Base-by-base conservation (phyloP, 30 jellyfish, hydroid and myxozoan species). In the Aurelia coerulea region DNA sequence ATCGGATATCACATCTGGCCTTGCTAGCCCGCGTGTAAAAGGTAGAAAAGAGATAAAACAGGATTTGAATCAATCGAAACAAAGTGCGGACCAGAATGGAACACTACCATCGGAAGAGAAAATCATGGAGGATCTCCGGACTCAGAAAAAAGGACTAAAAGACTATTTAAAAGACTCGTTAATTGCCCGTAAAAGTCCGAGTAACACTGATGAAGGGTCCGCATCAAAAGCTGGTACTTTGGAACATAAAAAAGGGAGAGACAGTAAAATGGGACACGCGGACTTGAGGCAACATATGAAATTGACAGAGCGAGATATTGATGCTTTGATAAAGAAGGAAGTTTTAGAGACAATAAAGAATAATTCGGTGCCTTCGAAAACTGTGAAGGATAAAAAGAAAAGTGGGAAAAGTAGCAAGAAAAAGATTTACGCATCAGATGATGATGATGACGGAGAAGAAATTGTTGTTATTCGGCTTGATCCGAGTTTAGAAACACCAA, bases 391-490 rank as follows among this genome's bases (percentile, higher is more conserved):
- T 11, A 62, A 18, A 32, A 60, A 56, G 35, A 5, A 76, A 42
- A 65, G 71, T 2, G 37, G 39, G 73, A 84, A 84, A n/a, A 42
- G 65, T 19, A 83, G 62, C 62, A 77, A 74, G 13, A 75, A 74
- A 74, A 74, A 42, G 33, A 46, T 50, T 15, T 74, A 74, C 53
- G 77, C 41, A 17, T 68, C 72, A 17, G 83, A 46, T 14, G 69
- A 68, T 11, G 83, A 54, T 31, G 83, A 54, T 14, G 76, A 77
- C 34, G 93, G 65, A 1, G 87, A 84, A 14, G 93, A 84, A 5
- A 84, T 84, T 73, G 93, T 84, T 65, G 88, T 84, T 11, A 84
- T 84, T 2, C 64, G 93, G 50, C 68, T 84, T 8, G 93, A 84
- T 50, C 87, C 93, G 62, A 73, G 70, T 41, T 64, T 84, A 50